Evolutionary conservation across 2,888 invertebrate species (phyloP), one percentile per base, ranked within the genome.

Genomic region (Endotricha flammealis): DNA sequence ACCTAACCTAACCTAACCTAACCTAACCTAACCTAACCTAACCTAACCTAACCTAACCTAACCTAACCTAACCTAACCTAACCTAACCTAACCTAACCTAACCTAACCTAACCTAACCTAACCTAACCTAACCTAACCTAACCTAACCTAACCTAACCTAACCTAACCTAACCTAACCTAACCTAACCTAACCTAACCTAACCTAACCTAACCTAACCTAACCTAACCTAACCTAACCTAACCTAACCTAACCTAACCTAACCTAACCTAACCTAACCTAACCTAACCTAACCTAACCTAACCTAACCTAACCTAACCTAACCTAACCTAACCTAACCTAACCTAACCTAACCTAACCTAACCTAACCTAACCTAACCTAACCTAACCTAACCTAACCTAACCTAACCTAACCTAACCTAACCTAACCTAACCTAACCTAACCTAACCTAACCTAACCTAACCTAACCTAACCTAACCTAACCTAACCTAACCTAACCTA

Each of bases 401-500:
- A 42, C 42, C 42, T 42, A 39, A 43, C 43, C 40, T 43, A 43
- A 43, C 42, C 42, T 42, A 42, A 42, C 42, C 41, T 41, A 42
- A 42, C 42, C 42, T 43, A 43, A 43, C 42, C 42, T 38, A 40
- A 39, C 41, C 38, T 36, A 39, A 38, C 40, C 40, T 36, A 43
- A 41, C 38, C 38, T 38, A 38, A 34, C 33, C 38, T n/a, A 44
- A 44, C 41, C 41, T 40, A 45, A 42, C 45, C 42, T 42, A 45
- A 42, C 45, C 41, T 42, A 48, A 48, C 45, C 45, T 47, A 45
- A 48, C 48, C 48, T 48, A 48, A 48, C 47, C 45, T 41, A 45
- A 45, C 44, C 44, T 45, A 45, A 45, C 37, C 37, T 39, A 42
- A 38, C 44, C 40, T 41, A 44, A 40, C 44, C 40, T 41, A 41